Conservation (phyloP, 2,113 vertebrate genomes). For the Mirounga angustirostris region DNA sequence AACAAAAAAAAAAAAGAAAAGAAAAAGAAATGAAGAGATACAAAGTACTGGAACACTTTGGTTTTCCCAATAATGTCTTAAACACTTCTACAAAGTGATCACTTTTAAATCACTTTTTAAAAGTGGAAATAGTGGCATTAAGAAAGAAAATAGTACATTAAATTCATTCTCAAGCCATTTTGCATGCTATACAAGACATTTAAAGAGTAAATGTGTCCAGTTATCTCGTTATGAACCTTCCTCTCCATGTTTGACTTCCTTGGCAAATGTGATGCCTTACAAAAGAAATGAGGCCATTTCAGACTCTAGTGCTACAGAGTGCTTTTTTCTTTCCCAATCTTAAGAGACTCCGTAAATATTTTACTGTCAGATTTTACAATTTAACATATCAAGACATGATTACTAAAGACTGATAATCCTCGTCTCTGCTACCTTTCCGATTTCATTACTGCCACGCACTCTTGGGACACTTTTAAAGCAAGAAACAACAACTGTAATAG, state of each 20-base stretch:
- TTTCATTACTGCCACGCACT: not conserved
- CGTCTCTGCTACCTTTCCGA: not conserved
- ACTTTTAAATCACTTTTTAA: not conserved
- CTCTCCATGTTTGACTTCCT: slow-evolving; percentile 24
- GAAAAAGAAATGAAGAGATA: slow-evolving; percentile 19
- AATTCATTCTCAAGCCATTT: slow-evolving; percentile 8
- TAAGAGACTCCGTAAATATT: slow-evolving; percentile 42
- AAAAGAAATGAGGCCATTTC: slow-evolving; percentile 44
- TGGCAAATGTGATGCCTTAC: slow-evolving; percentile 24
- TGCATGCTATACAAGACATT: not conserved
- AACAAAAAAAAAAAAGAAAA: not conserved
- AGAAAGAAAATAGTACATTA: not conserved
- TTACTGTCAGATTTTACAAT: slow-evolving; percentile 57
- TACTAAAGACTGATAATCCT: slow-evolving; percentile 29
- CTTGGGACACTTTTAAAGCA: not conserved
- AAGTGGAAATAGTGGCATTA: slow-evolving; percentile 3
- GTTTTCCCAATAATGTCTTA: slow-evolving; percentile 37
- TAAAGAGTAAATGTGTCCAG: not conserved
- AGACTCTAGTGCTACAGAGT: not conserved
- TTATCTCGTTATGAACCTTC: not conserved
- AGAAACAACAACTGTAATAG: slow-evolving; percentile 32
- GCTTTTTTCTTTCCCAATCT: not conserved
- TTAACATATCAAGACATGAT: slow-evolving; percentile 53
- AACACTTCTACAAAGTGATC: not conserved
- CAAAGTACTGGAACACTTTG: not conserved